phyloP scores from a whole-genome alignment of 1,140 invertebrate species.

The Lasioglossum albipes region DNA sequence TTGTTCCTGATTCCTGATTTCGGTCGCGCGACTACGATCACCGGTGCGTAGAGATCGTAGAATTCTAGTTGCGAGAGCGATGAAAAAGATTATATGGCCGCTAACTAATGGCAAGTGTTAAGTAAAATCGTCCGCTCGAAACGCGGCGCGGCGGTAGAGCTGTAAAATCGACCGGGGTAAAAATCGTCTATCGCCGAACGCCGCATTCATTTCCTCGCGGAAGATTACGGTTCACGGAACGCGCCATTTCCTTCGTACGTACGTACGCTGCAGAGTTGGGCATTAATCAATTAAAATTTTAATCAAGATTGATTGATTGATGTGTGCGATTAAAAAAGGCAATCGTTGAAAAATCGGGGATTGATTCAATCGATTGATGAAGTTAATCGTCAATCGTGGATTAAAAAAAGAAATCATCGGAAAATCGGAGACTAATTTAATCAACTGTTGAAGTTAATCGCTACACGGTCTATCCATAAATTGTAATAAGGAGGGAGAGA shows the following conservation, averaged over 20 bases:
- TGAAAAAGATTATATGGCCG: slow-evolving; percentile 26
- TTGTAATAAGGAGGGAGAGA: too few species aligned
- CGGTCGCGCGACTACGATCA: slow-evolving; percentile 40
- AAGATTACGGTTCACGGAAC: neutral
- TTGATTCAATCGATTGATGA: too few species aligned
- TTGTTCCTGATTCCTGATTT: slow-evolving; percentile 57
- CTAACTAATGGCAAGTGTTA: slow-evolving; percentile 30
- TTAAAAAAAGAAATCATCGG: too few species aligned
- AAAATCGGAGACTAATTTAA: too few species aligned
- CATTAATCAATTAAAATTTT: too few species aligned
- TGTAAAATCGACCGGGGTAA: slow-evolving; percentile 17
- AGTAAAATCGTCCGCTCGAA: slow-evolving; percentile 29
- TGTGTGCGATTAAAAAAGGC: too few species aligned
- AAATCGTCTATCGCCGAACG: neutral
- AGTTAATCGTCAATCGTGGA: too few species aligned
- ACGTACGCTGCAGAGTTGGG: too few species aligned
- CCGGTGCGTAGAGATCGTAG: slow-evolving; percentile 42
- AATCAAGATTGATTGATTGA: too few species aligned
- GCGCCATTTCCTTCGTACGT: neutral
- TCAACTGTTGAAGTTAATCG: too few species aligned
- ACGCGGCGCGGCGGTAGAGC: neutral
- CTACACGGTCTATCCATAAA: too few species aligned
- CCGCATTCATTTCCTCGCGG: neutral
- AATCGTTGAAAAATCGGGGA: too few species aligned
- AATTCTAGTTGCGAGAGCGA: slow-evolving; percentile 32